phyloP scores from a whole-genome alignment of 2,113 vertebrate genomes.

The Malurus cyaneus region DNA sequence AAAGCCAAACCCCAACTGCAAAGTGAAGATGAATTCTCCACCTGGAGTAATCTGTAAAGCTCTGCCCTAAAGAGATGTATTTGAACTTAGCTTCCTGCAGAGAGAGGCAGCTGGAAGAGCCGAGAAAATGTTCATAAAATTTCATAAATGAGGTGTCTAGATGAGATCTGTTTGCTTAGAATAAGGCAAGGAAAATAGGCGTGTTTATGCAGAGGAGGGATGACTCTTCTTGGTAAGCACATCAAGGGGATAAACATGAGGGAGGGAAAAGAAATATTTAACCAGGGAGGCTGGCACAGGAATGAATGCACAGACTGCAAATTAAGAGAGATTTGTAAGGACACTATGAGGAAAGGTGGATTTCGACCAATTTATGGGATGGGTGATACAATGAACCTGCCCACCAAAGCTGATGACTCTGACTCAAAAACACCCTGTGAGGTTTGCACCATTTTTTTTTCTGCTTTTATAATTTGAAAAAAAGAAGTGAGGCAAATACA shows the following conservation, averaged over 20 bases:
- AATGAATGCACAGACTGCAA: background rate
- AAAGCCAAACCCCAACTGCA: background rate
- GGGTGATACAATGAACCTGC: background rate
- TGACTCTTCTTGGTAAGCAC: background rate
- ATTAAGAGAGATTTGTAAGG: background rate
- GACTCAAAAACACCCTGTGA: background rate
- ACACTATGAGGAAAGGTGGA: background rate
- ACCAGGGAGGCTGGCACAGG: background rate
- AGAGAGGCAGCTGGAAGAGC: background rate
- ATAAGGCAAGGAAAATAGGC: background rate
- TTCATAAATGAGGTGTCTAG: background rate
- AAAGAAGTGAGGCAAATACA: background rate
- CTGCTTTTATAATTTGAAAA: background rate
- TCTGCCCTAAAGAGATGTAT: background rate
- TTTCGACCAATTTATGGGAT: background rate
- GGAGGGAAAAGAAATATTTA: slow-evolving; percentile 17
- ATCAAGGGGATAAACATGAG: background rate
- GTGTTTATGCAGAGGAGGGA: background rate
- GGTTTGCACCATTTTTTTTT: background rate
- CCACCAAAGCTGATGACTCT: background rate
- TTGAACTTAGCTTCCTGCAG: background rate
- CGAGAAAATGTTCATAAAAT: background rate
- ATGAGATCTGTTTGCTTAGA: background rate
- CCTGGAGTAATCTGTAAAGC: background rate
- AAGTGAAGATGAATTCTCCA: background rate